Evolutionary conservation across 2,113 vertebrate genomes (phyloP), one percentile per base, ranked within the genome.

Genomic region (Perca flavescens): DNA sequence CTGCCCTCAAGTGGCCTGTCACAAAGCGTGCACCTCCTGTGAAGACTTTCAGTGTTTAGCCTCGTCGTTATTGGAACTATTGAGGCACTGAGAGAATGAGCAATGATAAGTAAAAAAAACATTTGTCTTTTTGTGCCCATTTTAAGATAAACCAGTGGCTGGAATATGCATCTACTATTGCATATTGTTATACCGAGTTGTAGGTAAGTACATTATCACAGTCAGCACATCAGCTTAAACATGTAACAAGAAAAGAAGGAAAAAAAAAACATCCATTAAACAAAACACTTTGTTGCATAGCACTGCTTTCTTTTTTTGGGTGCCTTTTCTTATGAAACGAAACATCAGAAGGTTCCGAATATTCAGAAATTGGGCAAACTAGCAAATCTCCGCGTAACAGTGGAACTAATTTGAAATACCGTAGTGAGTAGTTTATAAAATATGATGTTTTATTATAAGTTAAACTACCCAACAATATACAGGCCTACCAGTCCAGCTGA

Each of bases 1-100:
- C 82, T 90, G 89, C 89, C 89, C 85, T 49, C 90, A 66, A 69
- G 92, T 84, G 93, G 88, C 8, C 10, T 17, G n/a, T 54, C 19
- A 17, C 3, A 22, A 10, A 28, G 34, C 6, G 46, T 52, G 57
- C 90, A 81, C 3, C 2, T 40, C 16, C 19, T 11, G 22, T 10
- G 50, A 68, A 1, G 0, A 1, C 11, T 40, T 17, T 17, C 11
- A 25, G 1, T 46, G 36, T 47, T 14, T 1, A 16, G 9, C 9
- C 2, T 10, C 0, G 17, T 10, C 0, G n/a, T 52, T 52, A 12
- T 36, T 36, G 21, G 47, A 57, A 31, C 2, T 1, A 58, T 14
- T 19, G 4, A 36, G 49, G 63, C 31, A 69, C 36, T 16, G 22
- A 4, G n/a, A 57, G 6, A 49, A 16, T 49, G 14, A 72, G 0